Conservation (phyloP, 2,797 vertebrate genomes). For the Parambassis ranga region DNA sequence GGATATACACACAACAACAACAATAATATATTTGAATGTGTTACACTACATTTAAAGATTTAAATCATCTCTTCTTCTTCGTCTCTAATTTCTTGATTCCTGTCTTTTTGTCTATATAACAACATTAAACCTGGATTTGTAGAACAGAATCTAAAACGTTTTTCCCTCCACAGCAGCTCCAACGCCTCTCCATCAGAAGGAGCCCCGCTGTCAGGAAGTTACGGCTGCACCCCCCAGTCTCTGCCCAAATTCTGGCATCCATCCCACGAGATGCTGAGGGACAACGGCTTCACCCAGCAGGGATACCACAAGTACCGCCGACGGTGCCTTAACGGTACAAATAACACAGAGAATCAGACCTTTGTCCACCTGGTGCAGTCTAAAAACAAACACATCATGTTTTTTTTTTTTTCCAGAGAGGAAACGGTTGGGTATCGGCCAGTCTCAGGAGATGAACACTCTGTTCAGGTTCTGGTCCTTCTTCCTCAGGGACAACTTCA, state of each 20-base stretch:
- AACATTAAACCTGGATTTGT: too few relatives aligned
- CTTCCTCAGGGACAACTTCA: conserved; percentile 96
- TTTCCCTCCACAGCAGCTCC: conserved; percentile 81
- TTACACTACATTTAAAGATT: too few relatives aligned
- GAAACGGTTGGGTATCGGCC: conserved; percentile 91
- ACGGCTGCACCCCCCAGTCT: conserved; percentile 87
- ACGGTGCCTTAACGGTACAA: conserved; percentile 88
- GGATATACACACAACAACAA: too few relatives aligned
- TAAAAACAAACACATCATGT: background rate
- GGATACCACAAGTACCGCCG: conserved; percentile 93
- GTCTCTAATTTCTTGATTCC: too few relatives aligned
- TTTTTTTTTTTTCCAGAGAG: conserved; percentile 81
- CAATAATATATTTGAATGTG: too few relatives aligned
- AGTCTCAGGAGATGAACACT: conserved; percentile 98
- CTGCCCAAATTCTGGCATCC: conserved; percentile 95
- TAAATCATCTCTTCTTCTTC: too few relatives aligned
- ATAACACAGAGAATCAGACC: too few relatives aligned
- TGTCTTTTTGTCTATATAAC: too few relatives aligned
- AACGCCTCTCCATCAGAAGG: conserved; percentile 89
- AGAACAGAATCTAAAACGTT: too few relatives aligned
- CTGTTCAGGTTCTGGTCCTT: conserved; percentile 98
- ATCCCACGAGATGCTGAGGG: conserved; percentile 90
- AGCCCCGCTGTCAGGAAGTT: conserved; percentile 77
- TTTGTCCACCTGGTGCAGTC: too few relatives aligned
- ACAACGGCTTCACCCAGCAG: conserved; percentile 96